A percentile compares a stretch with the other conserved stretches of the same genome.
Evolutionary conservation across 1,140 invertebrate genomes (phyloP).

Genomic region (Panagrolaimus sp.): DNA sequence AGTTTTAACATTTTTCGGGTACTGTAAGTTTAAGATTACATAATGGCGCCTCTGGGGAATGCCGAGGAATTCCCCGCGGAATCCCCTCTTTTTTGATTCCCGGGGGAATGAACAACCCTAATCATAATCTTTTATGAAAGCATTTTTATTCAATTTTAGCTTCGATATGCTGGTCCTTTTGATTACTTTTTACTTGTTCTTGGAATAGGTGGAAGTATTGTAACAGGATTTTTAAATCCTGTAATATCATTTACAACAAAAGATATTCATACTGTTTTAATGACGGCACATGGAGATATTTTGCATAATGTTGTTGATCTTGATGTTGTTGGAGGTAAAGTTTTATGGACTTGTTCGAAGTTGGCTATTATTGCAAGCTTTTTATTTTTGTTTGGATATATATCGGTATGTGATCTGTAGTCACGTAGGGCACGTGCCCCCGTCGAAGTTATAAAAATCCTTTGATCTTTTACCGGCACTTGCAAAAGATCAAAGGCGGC

Average conservation of each 20-base stretch:
- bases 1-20: no score
- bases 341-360: not conserved
- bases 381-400: constrained; percentile 8
- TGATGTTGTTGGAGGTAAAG: not conserved
- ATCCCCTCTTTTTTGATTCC: no score
- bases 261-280: not conserved
- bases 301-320: not conserved
- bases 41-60: no score
- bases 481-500: no score
- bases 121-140: no score
- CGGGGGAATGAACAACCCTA: no score
- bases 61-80: no score
- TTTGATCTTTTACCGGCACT: no score
- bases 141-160: constrained; percentile 5
- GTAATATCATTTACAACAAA: not conserved
- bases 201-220: not conserved
- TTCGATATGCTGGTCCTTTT: not conserved
- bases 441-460: no score
- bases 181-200: constrained; percentile 1
- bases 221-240: not conserved
- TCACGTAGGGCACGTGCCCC: no score
- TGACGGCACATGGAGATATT: not conserved
- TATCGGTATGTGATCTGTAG: not conserved
- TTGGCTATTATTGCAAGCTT: not conserved
- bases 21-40: no score